Conservation (phyloP, 2,888 invertebrate species). For the Melangyna quadrimaculata region DNA sequence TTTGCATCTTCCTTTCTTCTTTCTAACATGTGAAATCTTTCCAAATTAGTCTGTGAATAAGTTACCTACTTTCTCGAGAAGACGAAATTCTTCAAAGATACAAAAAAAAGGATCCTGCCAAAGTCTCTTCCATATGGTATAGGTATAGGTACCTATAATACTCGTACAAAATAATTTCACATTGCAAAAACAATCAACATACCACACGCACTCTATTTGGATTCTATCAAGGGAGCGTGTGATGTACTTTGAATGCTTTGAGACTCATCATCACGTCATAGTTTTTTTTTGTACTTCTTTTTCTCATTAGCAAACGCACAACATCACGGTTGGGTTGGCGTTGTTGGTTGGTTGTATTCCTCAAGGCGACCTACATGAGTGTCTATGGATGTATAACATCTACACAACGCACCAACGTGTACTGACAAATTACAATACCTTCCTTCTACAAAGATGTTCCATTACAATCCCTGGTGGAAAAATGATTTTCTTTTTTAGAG, state of each 20-base stretch:
- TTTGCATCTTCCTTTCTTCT: too few relatives aligned
- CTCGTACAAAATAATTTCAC: not conserved
- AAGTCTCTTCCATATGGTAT: not conserved
- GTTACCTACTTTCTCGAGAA: not conserved
- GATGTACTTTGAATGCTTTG: slow-evolving; percentile 37
- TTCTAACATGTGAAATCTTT: not conserved
- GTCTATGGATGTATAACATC: slow-evolving; percentile 15
- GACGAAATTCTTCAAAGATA: not conserved
- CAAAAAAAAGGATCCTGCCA: not conserved
- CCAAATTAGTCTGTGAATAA: not conserved
- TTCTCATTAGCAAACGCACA: slow-evolving; percentile 46
- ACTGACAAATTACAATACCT: too few relatives aligned
- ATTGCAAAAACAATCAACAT: slow-evolving; percentile 11
- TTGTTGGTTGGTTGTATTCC: slow-evolving; percentile 44
- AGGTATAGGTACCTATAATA: not conserved
- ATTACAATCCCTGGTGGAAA: slow-evolving; percentile 44
- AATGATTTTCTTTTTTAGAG: not conserved
- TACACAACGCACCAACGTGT: not conserved
- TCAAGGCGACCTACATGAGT: slow-evolving; percentile 49
- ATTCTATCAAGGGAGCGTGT: slow-evolving; percentile 2
- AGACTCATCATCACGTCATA: slow-evolving; percentile 7
- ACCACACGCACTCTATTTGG: slow-evolving; percentile 51
- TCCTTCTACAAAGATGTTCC: slow-evolving; percentile 65
- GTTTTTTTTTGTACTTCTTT: slow-evolving; percentile 26
- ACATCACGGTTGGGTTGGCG: slow-evolving; percentile 8